These are phyloP conservation scores for Trinorchestia longiramus DNA, from an alignment of 1,140 invertebrate genomes.

Conservation along the genomic window DNA sequence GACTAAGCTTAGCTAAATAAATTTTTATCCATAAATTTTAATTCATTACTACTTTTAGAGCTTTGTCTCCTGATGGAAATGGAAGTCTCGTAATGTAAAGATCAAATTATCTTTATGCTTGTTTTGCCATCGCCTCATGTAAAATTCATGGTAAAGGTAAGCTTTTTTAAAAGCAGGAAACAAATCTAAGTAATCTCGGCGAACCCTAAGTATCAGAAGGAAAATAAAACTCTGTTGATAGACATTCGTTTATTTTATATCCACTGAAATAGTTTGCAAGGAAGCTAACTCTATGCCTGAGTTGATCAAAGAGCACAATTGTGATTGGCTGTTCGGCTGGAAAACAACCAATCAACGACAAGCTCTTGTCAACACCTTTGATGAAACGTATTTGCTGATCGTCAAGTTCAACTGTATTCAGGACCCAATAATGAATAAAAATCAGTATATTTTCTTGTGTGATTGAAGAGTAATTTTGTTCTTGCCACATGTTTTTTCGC, in stretches of 20 bases:
- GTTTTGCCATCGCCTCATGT: background rate
- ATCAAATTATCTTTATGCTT: background rate
- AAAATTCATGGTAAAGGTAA: background rate
- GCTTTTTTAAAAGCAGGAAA: background rate
- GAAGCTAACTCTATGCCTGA: conserved; percentile 37
- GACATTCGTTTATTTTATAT: background rate
- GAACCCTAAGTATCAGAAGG: background rate
- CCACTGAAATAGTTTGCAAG: conserved; percentile 6
- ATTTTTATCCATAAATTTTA: no score
- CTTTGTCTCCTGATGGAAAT: background rate
- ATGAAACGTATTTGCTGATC: background rate
- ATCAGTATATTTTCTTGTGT: background rate
- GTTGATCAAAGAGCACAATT: background rate
- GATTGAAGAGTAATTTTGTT: background rate
- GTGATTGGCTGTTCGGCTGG: conserved; percentile 45
- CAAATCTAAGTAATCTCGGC: background rate
- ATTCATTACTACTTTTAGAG: no score
- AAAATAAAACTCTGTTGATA: background rate
- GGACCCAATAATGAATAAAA: no score
- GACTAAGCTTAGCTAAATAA: no score
- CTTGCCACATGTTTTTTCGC: background rate
- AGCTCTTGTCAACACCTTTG: conserved; percentile 14
- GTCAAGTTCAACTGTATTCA: background rate
- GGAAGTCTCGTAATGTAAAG: background rate
- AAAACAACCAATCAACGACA: conserved; percentile 35